Evolutionary conservation across 2,797 vertebrate species (phyloP).

Genomic region (Eutrigla gurnardus): DNA sequence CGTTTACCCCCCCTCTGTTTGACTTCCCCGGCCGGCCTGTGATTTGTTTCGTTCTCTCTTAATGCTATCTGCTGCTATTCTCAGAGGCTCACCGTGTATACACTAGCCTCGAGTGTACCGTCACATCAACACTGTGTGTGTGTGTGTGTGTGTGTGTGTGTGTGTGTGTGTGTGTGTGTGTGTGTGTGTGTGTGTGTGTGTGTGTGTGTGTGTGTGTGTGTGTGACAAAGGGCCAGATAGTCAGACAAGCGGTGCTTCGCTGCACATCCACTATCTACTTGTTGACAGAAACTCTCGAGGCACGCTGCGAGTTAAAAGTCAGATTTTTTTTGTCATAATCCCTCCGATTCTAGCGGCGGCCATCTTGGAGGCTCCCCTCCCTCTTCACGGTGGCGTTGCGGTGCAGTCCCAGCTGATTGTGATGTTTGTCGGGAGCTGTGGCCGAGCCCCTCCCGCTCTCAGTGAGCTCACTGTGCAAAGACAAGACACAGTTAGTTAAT

Average conservation of each 20-base stretch:
- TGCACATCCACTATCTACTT: conserved; percentile 59
- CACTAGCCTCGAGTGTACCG: conserved; percentile 48
- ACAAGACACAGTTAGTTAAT: conserved; percentile 75
- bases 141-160: conserved; percentile 12
- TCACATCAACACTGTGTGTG: conserved; percentile 40
- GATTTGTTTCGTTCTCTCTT: conserved; percentile 67
- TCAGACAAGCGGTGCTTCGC: conserved; percentile 36
- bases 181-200: conserved; percentile 26
- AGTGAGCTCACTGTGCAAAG: conserved; percentile 69
- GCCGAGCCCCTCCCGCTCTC: conserved; percentile 46
- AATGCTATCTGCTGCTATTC: conserved; percentile 70
- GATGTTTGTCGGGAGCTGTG: conserved; percentile 68
- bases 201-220: conserved; percentile 23
- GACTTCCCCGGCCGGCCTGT: conserved; percentile 51
- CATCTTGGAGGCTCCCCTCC: conserved; percentile 59
- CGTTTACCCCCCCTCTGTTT: conserved; percentile 51
- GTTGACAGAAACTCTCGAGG: conserved; percentile 53
- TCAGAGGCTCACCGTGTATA: conserved; percentile 57
- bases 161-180: conserved; percentile 15
- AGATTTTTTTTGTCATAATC: conserved; percentile 1
- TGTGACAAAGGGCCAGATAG: conserved; percentile 23
- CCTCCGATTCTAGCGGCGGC: conserved; percentile 46
- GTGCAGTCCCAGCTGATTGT: conserved; percentile 70
- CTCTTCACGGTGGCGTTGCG: conserved; percentile 68
- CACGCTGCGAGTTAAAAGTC: conserved; percentile 30